Base-by-base conservation (phyloP, 2,888 invertebrate genomes). In the Heterodera filipjevi region DNA sequence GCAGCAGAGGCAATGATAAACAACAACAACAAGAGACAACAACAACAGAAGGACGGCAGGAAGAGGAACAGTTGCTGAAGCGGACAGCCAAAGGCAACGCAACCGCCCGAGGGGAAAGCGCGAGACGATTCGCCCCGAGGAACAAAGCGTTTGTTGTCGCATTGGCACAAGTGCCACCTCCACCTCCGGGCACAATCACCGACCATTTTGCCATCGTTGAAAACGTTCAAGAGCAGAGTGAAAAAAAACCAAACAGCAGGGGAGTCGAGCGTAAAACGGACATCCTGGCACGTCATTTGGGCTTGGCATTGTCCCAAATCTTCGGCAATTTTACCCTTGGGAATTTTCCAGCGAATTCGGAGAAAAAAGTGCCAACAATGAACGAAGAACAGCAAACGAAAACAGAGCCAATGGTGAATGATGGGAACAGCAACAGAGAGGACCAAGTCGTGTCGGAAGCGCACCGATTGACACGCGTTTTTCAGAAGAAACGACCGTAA, bases 251-350 rank as follows among this genome's bases (percentile, higher is more conserved):
- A 22, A 72, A 22, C n/a, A 71, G 71, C n/a, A n/a, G n/a, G n/a
- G 27, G 39, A 59, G n/a, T 14, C 33, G 44, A 49, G n/a, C n/a
- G 12, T 30, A 75, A 75, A 19, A 32, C 30, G 32, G 75, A 64
- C 22, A n/a, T 64, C 19, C 33, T 75, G 68, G 75, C 75, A 75
- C 44, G 22, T 16, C 64, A 75, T 35, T 33, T 75, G 33, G 75
- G 75, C 30, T 30, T 33, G 46, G 66, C 75, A 19, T 46, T 75
- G 32, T 75, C 75, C 32, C 66, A 75, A 64, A 75, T 75, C 44
- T 75, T 75, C 46, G 75, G 75, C 66, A 75, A 64, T 33, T 75
- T 75, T 64, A 32, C 59, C 33, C 16, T 75, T 32, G 75, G 59
- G 22, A 32, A 35, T 35, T 35, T 68, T 6, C 68, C 68, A 22